These are phyloP conservation scores for Deilephila porcellus DNA, from an alignment of 2,888 invertebrate genomes.

Conservation along the genomic window DNA sequence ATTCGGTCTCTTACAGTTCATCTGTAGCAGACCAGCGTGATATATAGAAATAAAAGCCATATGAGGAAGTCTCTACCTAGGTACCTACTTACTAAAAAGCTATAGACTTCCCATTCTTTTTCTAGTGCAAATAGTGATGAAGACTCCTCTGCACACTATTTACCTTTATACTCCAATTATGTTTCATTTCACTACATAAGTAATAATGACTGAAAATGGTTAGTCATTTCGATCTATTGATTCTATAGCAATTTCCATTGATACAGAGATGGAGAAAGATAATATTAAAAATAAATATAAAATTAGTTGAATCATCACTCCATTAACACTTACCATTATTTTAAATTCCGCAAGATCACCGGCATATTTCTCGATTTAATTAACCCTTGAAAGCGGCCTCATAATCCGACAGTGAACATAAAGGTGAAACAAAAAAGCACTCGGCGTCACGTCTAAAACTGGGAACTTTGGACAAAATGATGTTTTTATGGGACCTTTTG, in stretches of 20 bases:
- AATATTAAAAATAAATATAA: conserved; percentile 40
- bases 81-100: too few species aligned
- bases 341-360: conserved; percentile 73
- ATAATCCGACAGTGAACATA: conserved; percentile 74
- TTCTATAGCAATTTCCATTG: conserved; percentile 31
- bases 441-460: conserved; percentile 78
- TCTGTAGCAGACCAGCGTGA: too few species aligned
- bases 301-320: conserved; percentile 50
- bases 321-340: conserved; percentile 48
- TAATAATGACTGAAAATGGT: background rate
- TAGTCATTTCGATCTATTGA: background rate
- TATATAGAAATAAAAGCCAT: too few species aligned
- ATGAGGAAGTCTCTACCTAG: too few species aligned
- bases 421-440: conserved; percentile 70
- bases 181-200: background rate
- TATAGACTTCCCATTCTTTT: too few species aligned
- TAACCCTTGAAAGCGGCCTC: conserved; percentile 74
- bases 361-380: conserved; percentile 73
- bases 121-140: too few species aligned
- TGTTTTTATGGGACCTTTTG: conserved; percentile 77
- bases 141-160: too few species aligned
- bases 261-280: conserved; percentile 38
- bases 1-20: too few species aligned
- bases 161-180: too few species aligned
- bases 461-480: conserved; percentile 76